These are phyloP conservation scores for Scolopax rusticola DNA, from an alignment of 2,797 vertebrate genomes.

Conservation along the genomic window DNA sequence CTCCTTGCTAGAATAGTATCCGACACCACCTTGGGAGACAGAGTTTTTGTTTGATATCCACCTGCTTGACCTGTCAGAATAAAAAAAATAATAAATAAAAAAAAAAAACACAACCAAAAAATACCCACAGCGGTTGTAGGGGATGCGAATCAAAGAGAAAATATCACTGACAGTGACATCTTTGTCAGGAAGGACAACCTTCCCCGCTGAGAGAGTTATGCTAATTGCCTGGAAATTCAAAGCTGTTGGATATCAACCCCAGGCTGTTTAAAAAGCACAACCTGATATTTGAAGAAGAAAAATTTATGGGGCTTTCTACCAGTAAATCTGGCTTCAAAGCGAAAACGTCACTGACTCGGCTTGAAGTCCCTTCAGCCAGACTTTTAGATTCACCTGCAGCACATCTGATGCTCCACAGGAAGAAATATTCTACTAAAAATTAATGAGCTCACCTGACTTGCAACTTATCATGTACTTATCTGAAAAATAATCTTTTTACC, in stretches of 20 bases:
- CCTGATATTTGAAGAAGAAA: neutral
- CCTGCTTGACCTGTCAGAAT: neutral
- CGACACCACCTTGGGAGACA: neutral
- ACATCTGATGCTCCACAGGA: neutral
- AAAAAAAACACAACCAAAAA: no score
- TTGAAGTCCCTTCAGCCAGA: neutral
- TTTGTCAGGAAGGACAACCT: constrained; percentile 4
- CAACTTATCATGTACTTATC: neutral
- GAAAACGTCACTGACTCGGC: neutral
- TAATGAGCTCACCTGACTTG: neutral
- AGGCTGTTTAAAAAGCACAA: neutral
- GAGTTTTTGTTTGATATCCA: neutral
- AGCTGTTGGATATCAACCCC: neutral
- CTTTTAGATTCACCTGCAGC: neutral
- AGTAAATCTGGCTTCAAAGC: neutral
- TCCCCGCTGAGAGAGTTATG: neutral
- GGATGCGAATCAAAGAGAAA: neutral
- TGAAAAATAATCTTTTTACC: neutral
- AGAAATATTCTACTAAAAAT: neutral
- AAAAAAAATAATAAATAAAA: neutral
- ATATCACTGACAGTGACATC: neutral
- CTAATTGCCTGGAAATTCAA: constrained; percentile 18
- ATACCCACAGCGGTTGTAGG: neutral
- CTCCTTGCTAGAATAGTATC: neutral
- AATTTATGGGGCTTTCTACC: neutral